Evolutionary conservation across 2,797 vertebrate genomes (phyloP).

Genomic region (Sarcoramphus papa): DNA sequence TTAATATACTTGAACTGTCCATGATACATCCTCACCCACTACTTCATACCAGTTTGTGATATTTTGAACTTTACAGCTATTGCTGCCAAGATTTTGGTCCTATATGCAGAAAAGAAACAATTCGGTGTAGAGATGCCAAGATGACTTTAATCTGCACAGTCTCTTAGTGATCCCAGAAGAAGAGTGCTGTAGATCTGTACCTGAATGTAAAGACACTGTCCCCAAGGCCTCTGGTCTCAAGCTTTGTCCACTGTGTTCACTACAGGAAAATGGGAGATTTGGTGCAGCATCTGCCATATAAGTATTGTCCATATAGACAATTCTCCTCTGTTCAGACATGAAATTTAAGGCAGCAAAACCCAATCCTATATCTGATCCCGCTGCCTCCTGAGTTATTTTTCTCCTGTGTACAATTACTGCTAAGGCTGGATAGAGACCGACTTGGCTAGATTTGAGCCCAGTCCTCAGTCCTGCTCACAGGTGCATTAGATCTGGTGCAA

Average conservation of each 20-base stretch:
- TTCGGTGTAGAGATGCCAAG: neutral
- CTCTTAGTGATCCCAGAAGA: neutral
- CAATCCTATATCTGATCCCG: neutral
- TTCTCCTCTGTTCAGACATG: neutral
- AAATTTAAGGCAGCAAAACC: neutral
- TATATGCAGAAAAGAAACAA: neutral
- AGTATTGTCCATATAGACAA: neutral
- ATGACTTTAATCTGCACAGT: neutral
- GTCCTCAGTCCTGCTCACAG: neutral
- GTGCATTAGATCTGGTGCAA: neutral
- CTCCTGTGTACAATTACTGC: neutral
- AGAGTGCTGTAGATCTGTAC: neutral
- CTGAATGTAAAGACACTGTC: neutral
- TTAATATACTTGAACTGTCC: neutral
- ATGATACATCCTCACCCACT: neutral
- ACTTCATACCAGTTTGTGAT: neutral
- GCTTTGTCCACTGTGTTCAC: neutral
- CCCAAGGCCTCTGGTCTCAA: neutral
- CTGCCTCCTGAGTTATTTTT: neutral
- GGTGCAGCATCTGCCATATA: neutral
- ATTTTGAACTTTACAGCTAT: neutral
- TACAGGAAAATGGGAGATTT: neutral
- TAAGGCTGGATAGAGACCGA: neutral
- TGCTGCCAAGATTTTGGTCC: neutral
- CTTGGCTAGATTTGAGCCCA: neutral